phyloP scores from a whole-genome alignment of 1,140 invertebrate species.

The Triops longicaudatus region DNA sequence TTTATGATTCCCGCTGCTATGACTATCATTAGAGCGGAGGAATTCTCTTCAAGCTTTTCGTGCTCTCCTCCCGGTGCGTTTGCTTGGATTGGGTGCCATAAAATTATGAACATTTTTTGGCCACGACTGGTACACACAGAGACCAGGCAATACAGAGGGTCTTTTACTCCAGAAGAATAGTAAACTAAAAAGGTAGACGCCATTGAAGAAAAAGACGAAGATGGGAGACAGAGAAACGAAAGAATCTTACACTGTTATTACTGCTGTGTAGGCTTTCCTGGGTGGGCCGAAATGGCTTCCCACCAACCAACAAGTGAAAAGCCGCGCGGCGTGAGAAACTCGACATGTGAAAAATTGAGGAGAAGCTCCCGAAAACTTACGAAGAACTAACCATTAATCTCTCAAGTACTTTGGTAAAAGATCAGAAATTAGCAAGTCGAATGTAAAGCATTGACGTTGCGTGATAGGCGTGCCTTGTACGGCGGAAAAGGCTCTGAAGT shows the following conservation, averaged over 20 bases:
- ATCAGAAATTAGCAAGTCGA: no score
- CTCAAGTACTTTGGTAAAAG: no score
- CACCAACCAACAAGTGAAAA: not conserved
- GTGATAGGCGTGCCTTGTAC: no score
- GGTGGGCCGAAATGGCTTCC: not conserved
- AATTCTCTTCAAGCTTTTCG: not conserved
- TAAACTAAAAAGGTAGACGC: no score
- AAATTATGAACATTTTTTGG: not conserved
- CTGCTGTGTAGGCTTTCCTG: not conserved
- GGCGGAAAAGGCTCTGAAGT: no score
- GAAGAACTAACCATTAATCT: no score
- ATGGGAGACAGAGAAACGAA: not conserved
- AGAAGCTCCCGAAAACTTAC: not conserved
- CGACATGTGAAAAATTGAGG: not conserved
- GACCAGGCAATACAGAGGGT: not conserved
- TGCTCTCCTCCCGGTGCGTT: not conserved
- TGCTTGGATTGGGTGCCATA: not conserved
- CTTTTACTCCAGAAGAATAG: no score
- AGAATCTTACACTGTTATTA: not conserved
- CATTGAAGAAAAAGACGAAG: not conserved
- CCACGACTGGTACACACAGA: not conserved
- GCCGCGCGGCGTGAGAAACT: not conserved
- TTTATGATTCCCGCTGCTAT: not conserved
- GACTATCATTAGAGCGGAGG: not conserved
- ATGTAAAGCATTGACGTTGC: no score